phyloP scores from a whole-genome alignment of 2,113 vertebrate genomes.

The Petrocephalus zakoni region DNA sequence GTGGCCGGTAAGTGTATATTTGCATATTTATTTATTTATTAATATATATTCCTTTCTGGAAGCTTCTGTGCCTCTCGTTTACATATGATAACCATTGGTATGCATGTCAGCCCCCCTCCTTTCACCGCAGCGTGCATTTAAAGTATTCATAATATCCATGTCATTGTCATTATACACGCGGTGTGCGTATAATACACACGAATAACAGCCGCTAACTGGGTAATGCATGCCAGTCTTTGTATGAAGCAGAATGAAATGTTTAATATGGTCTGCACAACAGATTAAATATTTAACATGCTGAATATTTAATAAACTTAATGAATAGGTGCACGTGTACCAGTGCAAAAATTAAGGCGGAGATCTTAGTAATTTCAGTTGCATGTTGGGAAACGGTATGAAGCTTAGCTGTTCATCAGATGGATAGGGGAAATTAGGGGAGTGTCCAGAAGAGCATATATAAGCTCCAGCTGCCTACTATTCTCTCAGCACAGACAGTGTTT shows the following conservation, averaged over 20 bases:
- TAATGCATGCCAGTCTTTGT: not conserved
- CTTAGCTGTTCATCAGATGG: not conserved
- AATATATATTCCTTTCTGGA: not conserved
- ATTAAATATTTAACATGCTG: conserved; percentile 3
- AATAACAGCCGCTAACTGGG: not conserved
- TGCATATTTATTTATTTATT: too few species aligned
- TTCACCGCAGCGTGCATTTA: not conserved
- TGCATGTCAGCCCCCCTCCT: not conserved
- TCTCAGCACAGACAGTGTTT: not conserved
- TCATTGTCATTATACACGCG: not conserved
- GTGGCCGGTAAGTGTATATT: too few species aligned
- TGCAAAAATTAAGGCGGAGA: not conserved
- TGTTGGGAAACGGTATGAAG: not conserved
- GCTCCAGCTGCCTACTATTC: not conserved
- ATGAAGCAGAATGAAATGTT: conserved; percentile 10
- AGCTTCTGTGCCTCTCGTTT: not conserved
- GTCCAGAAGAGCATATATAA: not conserved
- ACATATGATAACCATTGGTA: not conserved
- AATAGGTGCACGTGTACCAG: not conserved
- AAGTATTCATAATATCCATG: not conserved
- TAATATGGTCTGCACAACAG: not conserved
- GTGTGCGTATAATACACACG: not conserved
- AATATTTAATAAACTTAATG: conserved; percentile 12
- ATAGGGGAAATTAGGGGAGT: not conserved
- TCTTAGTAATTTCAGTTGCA: not conserved